Percentiles rank a stretch among this genome's conserved stretches.
phyloP scores from a whole-genome alignment of 2,113 vertebrate genomes.

The Acrocephalus kingi region DNA sequence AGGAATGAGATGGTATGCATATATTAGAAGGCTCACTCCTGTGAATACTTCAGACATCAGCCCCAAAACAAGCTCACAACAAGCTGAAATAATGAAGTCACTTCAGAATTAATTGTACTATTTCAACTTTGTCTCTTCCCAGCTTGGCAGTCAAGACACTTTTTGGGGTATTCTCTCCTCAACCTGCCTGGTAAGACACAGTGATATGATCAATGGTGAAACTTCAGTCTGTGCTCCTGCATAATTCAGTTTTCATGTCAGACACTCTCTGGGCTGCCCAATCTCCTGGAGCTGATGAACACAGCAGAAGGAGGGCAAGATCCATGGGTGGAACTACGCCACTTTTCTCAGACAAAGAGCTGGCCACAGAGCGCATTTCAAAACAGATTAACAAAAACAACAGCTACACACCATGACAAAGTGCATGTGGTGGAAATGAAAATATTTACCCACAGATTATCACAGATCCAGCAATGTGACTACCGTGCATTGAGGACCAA shows the following conservation, averaged over 20 bases:
- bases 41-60: not conserved
- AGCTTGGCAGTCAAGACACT: not conserved
- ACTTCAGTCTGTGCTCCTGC: not conserved
- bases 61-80: not conserved
- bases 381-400: slow-evolving; percentile 50
- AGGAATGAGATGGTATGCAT: not conserved
- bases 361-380: not conserved
- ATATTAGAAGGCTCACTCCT: not conserved
- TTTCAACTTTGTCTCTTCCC: not conserved
- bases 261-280: not conserved
- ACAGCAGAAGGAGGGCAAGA: not conserved
- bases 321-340: not conserved
- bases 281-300: not conserved
- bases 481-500: not conserved
- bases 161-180: not conserved
- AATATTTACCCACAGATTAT: slow-evolving; percentile 60
- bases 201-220: not conserved
- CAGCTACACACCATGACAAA: slow-evolving; percentile 33
- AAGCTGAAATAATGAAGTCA: not conserved
- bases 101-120: not conserved
- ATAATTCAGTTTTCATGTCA: not conserved
- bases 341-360: slow-evolving; percentile 41
- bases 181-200: not conserved
- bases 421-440: slow-evolving; percentile 27
- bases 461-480: slow-evolving; percentile 13